Evolutionary conservation across 2,888 invertebrate genomes (phyloP).

Genomic region (Plebejus melissa): DNA sequence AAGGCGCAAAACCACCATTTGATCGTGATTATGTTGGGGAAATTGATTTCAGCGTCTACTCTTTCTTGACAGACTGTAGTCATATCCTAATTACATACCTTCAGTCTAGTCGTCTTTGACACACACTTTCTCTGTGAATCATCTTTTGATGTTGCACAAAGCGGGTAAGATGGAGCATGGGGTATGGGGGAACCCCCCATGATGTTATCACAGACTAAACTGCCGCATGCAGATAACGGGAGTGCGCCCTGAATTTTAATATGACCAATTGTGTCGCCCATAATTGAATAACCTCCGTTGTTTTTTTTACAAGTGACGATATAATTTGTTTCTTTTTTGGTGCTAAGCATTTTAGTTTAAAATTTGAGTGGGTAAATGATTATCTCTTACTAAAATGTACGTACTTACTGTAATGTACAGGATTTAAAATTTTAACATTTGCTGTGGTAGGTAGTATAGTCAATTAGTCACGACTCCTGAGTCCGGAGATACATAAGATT

Average conservation of each 20-base stretch:
- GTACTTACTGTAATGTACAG: no score
- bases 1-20: no score
- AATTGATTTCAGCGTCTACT: no score
- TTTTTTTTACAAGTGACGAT: constrained; percentile 1
- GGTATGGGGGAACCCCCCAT: neutral
- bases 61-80: neutral
- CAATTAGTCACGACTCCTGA: no score
- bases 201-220: constrained; percentile 23
- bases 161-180: constrained; percentile 18
- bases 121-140: constrained; percentile 8
- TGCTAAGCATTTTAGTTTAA: neutral
- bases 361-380: no score
- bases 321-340: constrained; percentile 2
- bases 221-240: constrained; percentile 18
- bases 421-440: no score
- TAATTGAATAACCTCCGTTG: constrained; percentile 23
- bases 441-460: no score
- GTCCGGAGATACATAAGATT: no score
- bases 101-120: neutral
- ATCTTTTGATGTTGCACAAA: constrained; percentile 23
- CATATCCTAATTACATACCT: neutral
- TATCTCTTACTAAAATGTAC: no score
- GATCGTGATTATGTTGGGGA: no score
- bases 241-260: constrained; percentile 25
- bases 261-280: constrained; percentile 7